A percentile compares a stretch with the other conserved stretches of the same genome.
phyloP scores from a whole-genome alignment of 2,113 vertebrate genomes.

The Patagioenas fasciata region DNA sequence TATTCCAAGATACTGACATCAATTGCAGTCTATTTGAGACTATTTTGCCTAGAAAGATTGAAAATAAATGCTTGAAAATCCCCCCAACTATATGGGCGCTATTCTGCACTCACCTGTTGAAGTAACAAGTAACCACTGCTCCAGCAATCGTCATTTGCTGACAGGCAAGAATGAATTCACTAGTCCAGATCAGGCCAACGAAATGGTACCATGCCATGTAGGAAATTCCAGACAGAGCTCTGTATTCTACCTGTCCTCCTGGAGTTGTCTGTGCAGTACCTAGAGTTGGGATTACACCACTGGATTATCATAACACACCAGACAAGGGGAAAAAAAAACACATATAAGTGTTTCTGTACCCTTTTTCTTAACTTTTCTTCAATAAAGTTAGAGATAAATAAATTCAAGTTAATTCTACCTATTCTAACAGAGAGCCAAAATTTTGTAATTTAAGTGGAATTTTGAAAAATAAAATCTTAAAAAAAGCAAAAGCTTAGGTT shows the following conservation, averaged over 20 bases:
- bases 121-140: slow-evolving; percentile 74
- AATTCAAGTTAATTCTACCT: neutral
- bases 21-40: neutral
- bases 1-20: neutral
- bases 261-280: slow-evolving; percentile 68
- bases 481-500: neutral
- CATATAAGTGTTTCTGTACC: neutral
- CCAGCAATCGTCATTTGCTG: slow-evolving; percentile 78
- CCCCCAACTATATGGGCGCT: neutral
- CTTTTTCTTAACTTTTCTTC: neutral
- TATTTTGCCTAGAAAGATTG: neutral
- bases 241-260: slow-evolving; percentile 77
- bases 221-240: slow-evolving; percentile 68
- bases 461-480: neutral
- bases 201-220: slow-evolving; percentile 84
- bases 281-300: slow-evolving; percentile 57
- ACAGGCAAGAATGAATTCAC: slow-evolving; percentile 80
- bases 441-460: neutral
- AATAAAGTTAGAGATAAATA: neutral
- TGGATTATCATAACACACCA: neutral
- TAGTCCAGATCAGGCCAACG: slow-evolving; percentile 81
- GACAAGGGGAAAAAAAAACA: neutral
- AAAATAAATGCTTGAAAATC: neutral
- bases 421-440: neutral
- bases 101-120: slow-evolving; percentile 75